phyloP scores from a whole-genome alignment of 2,797 vertebrate genomes.

The Pyrocephalus nanus region DNA sequence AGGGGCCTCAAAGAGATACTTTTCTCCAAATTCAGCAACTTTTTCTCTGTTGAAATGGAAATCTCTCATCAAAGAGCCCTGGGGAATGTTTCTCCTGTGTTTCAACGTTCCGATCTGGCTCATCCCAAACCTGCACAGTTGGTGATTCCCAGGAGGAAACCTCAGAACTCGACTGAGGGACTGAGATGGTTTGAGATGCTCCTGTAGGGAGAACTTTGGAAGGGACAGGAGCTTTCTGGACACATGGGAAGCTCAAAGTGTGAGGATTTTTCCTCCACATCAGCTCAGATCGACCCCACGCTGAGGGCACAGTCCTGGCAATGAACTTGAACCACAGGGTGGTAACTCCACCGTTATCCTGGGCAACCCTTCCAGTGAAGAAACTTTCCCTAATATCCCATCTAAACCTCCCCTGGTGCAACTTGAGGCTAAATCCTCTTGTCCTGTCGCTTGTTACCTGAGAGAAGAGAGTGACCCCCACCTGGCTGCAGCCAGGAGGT shows the following conservation, averaged over 20 bases:
- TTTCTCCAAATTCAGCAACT: neutral
- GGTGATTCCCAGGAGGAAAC: neutral
- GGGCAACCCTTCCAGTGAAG: neutral
- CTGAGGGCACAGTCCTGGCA: neutral
- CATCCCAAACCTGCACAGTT: neutral
- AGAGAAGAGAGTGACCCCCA: neutral
- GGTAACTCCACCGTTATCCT: neutral
- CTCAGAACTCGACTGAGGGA: neutral
- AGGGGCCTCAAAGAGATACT: neutral
- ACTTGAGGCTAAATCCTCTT: neutral
- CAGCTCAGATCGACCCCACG: neutral
- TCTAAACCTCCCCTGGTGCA: neutral
- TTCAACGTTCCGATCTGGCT: neutral
- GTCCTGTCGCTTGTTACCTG: neutral
- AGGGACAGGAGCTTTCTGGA: neutral
- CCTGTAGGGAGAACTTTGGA: neutral
- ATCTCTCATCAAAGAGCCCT: neutral
- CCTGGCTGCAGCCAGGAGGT: neutral
- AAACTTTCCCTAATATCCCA: too few species aligned
- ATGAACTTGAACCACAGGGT: neutral
- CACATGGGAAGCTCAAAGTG: neutral
- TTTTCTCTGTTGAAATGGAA: neutral
- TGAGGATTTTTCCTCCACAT: neutral
- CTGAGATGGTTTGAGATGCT: neutral
- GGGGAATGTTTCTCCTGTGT: neutral